Evolutionary conservation across 2,113 vertebrate genomes (phyloP), one percentile per base, ranked within the genome.

Genomic region (Solea solea): DNA sequence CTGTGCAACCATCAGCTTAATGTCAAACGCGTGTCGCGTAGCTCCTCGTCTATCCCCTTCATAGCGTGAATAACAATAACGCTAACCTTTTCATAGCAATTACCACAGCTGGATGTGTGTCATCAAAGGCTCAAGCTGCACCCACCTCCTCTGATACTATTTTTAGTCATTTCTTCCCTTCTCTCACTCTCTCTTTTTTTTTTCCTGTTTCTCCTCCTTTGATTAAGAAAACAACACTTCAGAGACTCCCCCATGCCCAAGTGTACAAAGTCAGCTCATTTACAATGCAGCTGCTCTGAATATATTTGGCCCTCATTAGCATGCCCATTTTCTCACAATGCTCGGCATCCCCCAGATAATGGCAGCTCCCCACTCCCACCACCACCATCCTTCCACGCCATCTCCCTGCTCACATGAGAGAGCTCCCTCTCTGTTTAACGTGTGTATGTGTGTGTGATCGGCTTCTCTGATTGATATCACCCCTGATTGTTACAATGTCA

Each of bases 301-400:
- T 75, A 71, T 48, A 16, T 77, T 82, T 81, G 82, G 86, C 69
- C 73, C 85, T 89, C 74, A 84, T 89, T 89, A 90, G 84, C 85
- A 80, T 81, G 45, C 71, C 55, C 59, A 56, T 82, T 85, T 85
- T 72, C 82, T 80, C 80, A 84, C 85, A 84, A 74, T 56, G 61
- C 69, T 51, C 55, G 7, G 48, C 82, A 69, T 69, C 76, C 74
- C 65, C 77, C 68, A 54, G 79, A 88, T 76, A 77, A 84, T 68
- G 50, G 48, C 56, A 44, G 12, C 54, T 12, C 41, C 27, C 28
- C 34, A n/a, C 50, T 8, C 13, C 8, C 34, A 49, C 48, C 44
- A 7, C 51, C 21, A 27, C 10, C 57, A 7, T 8, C 28, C 13
- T 0, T 11, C 28, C n/a, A 0, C 49, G 25, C 25, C 53, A 44